A percentile compares a stretch with the other conserved stretches of the same genome.
Conservation (phyloP, 2,113 vertebrate genomes). For the Eurypyga helias region DNA sequence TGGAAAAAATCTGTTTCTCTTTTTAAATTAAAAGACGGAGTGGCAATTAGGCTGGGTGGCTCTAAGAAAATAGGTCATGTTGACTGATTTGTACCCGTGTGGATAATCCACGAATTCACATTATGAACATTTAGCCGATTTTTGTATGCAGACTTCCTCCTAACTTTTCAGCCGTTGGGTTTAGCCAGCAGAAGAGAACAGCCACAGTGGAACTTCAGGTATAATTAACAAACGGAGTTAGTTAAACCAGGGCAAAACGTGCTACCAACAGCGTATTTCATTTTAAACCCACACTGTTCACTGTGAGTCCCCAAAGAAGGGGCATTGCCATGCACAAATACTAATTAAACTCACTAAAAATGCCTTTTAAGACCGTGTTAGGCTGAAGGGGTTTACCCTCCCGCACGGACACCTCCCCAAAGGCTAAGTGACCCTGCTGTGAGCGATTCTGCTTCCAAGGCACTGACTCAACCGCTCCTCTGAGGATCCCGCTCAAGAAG, state of each 20-base stretch:
- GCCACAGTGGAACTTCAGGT: background rate
- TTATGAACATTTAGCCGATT: background rate
- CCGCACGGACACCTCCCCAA: background rate
- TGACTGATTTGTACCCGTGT: background rate
- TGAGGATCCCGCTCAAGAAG: rapidly evolving
- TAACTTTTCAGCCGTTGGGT: background rate
- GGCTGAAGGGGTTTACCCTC: background rate
- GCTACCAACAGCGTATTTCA: background rate
- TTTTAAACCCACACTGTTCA: background rate
- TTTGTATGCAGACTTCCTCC: background rate
- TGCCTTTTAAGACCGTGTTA: background rate
- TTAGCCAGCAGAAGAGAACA: background rate
- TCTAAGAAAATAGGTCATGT: background rate
- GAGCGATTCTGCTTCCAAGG: background rate
- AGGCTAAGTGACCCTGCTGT: background rate
- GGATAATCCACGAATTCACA: background rate
- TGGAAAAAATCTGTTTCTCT: background rate
- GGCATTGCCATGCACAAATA: rapidly evolving
- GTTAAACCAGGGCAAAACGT: background rate
- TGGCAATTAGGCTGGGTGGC: background rate
- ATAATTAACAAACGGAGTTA: background rate
- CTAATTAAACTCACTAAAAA: background rate
- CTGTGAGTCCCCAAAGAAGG: background rate
- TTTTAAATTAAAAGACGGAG: background rate
- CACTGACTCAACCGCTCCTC: rapidly evolving